Evolutionary conservation across 2,113 vertebrate species (phyloP).

Genomic region (Phylloscopus trochiloides): DNA sequence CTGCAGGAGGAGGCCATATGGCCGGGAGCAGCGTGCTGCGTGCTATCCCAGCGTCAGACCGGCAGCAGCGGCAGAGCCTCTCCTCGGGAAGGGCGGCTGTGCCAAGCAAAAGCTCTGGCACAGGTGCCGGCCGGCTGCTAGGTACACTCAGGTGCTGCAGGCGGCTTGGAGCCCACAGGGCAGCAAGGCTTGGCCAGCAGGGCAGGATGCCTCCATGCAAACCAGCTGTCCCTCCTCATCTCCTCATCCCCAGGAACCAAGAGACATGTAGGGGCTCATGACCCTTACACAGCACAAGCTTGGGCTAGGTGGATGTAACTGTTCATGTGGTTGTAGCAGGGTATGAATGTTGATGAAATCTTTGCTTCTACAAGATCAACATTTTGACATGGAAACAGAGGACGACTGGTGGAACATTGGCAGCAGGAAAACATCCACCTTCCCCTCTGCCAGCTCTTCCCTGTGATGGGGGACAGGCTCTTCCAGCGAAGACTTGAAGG

Average conservation of each 20-base stretch:
- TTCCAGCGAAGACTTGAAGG: neutral
- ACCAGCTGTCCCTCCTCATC: neutral
- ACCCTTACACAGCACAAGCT: neutral
- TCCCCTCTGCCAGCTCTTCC: neutral
- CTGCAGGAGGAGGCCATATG: slow-evolving; percentile 33
- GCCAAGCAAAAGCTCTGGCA: slow-evolving; percentile 32
- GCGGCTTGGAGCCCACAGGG: accelerated
- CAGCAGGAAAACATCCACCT: neutral
- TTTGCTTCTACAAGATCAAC: neutral
- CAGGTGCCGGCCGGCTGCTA: neutral
- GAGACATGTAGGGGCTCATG: accelerated
- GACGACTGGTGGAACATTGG: neutral
- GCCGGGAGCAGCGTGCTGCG: neutral
- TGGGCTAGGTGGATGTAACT: neutral
- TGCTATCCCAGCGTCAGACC: neutral
- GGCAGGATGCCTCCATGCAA: neutral
- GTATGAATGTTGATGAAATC: neutral
- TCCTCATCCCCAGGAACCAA: neutral
- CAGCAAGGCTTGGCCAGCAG: accelerated
- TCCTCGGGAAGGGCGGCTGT: neutral
- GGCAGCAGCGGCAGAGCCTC: neutral
- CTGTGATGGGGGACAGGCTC: accelerated
- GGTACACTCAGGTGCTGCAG: neutral
- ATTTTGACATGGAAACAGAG: neutral
- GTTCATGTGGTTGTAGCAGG: accelerated